Percentiles rank a stretch among this genome's conserved stretches.
Conservation (phyloP, 2,797 vertebrate species). For the Falco novaeseelandiae region DNA sequence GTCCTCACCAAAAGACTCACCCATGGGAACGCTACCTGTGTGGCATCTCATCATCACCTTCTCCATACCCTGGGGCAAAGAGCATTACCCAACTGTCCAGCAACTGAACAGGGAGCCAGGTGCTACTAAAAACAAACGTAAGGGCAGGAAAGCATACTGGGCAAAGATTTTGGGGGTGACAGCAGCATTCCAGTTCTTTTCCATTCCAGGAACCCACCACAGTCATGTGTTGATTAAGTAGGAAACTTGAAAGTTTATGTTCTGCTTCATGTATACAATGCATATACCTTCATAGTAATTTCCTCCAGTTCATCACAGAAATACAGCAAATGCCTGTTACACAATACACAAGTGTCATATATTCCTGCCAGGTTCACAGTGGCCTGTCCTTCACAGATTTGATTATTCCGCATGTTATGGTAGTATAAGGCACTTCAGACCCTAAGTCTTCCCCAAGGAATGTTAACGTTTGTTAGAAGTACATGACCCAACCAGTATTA, state of each 20-base stretch:
- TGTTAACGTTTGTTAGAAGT: slow-evolving; percentile 26
- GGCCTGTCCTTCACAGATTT: slow-evolving; percentile 19
- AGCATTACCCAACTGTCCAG: neutral
- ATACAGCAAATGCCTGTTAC: neutral
- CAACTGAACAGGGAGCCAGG: neutral
- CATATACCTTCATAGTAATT: neutral
- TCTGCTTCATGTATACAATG: neutral
- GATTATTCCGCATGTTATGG: slow-evolving; percentile 28
- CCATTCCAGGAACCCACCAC: neutral
- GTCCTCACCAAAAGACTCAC: neutral
- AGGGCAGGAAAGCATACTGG: neutral
- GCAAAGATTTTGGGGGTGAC: neutral
- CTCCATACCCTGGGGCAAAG: neutral
- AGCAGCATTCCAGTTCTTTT: neutral
- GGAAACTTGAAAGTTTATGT: neutral
- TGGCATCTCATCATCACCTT: neutral
- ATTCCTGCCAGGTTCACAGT: slow-evolving; percentile 4
- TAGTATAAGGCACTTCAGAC: slow-evolving; percentile 22
- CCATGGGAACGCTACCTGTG: neutral
- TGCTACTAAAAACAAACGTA: neutral
- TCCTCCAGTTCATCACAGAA: neutral
- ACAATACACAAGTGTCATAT: neutral
- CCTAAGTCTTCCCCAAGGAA: neutral
- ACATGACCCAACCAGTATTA: slow-evolving; percentile 26
- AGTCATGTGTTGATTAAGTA: neutral